Base-by-base conservation (phyloP, 2,113 vertebrate species). In the Tupaia chinensis region DNA sequence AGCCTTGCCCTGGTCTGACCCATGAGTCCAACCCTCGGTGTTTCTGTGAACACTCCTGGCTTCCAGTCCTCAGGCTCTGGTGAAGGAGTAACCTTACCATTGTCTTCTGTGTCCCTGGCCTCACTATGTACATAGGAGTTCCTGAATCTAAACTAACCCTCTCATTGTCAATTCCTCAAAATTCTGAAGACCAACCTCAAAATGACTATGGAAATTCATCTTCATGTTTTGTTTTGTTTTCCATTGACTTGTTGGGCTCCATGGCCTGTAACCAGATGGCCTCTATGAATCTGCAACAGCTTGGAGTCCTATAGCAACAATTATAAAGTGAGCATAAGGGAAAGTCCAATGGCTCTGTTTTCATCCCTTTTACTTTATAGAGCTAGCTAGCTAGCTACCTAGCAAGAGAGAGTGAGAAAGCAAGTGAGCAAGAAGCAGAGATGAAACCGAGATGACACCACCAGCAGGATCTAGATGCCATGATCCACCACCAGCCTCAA, bases 241-340 rank as follows among this genome's bases (percentile, higher is more conserved):
- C 68, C 22, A 72, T 4, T 79, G 56, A 60, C 5, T 10, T 70
- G 76, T 20, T 80, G 65, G 63, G 16, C 44, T 25, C 60, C 61
- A 12, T 32, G 27, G 53, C 83, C 22, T 20, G 5, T 66, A 80
- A 72, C 16, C 63, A 77, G 66, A 63, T 81, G 34, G 9, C 19
- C 91, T 89, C 86, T 87, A 19, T 56, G 76, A 93, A 60, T 34
- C 11, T 65, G 69, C 69, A 91, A 72, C 12, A 91, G 79, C 73
- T 53, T 10, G 56, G 29, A 53, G 89, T 32, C 54, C 61, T 66
- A 86, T 0, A 92, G 76, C 60, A 76, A 29, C 19, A 25, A 56
- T 73, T 22, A 69, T 9, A 54, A 29, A 86, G 23, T 16, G 44
- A 1, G 3, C 9, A 54, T 19, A 91, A 73, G 25, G 63, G 25